Evolutionary conservation across 2,888 invertebrate species (phyloP).

Genomic region (Pinctada fucata): DNA sequence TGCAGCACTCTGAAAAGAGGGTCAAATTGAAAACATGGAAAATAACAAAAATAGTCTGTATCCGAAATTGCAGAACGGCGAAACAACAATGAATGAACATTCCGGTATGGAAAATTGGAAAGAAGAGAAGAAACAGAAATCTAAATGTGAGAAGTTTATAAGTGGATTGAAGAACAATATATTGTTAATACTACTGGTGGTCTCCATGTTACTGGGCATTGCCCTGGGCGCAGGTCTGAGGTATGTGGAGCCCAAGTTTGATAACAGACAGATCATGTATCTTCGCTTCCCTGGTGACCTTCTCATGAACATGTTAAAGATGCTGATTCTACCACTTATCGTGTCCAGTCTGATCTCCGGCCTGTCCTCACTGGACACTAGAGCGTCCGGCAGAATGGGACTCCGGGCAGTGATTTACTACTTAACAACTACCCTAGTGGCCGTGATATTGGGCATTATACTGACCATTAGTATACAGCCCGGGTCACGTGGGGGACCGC

Average conservation of each 20-base stretch:
- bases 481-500: conserved; percentile 75
- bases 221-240: conserved; percentile 80
- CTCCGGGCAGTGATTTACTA: conserved; percentile 92
- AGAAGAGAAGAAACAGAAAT: neutral
- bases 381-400: conserved; percentile 91
- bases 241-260: conserved; percentile 82
- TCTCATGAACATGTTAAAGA: conserved; percentile 83
- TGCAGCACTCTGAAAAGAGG: no score
- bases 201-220: conserved; percentile 80
- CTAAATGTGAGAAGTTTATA: conserved; percentile 19
- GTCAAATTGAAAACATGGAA: neutral
- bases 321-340: conserved; percentile 84
- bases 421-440: conserved; percentile 91
- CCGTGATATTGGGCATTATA: conserved; percentile 92
- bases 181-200: conserved; percentile 80
- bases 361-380: conserved; percentile 91
- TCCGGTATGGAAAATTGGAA: neutral
- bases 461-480: conserved; percentile 92
- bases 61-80: neutral
- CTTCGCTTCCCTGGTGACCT: conserved; percentile 83
- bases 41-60: neutral
- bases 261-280: conserved; percentile 79
- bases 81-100: neutral
- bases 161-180: conserved; percentile 72
- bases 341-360: conserved; percentile 82